A percentile compares a stretch with the other conserved stretches of the same genome.
Conservation (phyloP, 2,113 vertebrate genomes). For the Pangasianodon hypophthalmus region DNA sequence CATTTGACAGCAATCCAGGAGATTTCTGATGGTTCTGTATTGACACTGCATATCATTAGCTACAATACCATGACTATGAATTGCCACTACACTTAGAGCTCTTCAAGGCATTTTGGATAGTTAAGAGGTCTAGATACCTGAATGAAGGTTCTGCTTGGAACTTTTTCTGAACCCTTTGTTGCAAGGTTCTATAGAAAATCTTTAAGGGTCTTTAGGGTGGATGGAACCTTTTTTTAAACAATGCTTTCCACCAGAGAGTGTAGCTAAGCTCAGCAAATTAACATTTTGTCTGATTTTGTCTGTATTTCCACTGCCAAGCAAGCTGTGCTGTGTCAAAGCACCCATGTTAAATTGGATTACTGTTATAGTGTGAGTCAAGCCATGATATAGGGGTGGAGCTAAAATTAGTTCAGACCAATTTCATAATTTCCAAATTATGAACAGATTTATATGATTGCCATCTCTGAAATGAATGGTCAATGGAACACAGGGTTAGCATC, state of each 20-base stretch:
- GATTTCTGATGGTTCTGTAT: neutral
- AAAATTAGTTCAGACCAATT: neutral
- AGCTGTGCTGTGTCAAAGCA: neutral
- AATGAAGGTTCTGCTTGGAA: neutral
- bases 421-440: neutral
- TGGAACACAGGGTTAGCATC: neutral
- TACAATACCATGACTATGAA: neutral
- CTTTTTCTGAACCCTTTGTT: neutral
- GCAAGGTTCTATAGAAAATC: neutral
- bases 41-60: neutral
- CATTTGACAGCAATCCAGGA: neutral
- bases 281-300: neutral
- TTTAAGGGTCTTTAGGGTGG: neutral
- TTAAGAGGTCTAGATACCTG: neutral
- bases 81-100: neutral
- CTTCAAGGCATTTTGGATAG: neutral
- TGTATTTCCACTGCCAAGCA: neutral
- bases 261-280: neutral
- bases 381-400: neutral
- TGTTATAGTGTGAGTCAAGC: neutral
- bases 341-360: neutral
- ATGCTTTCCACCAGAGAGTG: neutral
- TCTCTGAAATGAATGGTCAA: neutral
- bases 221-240: neutral
- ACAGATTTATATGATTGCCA: neutral